These are phyloP conservation scores for Parotocinclus haroldoi DNA, from an alignment of 2,797 vertebrate genomes.

Conservation along the genomic window DNA sequence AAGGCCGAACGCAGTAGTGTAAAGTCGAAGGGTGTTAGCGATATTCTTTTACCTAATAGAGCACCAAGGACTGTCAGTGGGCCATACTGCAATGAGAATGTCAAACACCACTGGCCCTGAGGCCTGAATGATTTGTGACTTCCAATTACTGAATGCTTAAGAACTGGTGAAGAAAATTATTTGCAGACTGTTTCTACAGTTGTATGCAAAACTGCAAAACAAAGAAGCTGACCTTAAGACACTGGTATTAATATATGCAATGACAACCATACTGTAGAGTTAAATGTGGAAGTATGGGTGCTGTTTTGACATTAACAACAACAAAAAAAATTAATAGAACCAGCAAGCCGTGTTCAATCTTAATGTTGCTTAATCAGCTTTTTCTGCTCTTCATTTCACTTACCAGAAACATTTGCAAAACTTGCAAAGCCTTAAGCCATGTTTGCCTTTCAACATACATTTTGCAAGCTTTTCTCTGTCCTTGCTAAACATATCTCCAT, in stretches of 20 bases:
- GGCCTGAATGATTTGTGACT: too few species aligned
- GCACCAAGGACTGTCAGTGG: too few species aligned
- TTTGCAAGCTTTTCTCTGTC: slow-evolving; percentile 8
- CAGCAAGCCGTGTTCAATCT: not conserved
- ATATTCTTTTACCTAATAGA: not conserved
- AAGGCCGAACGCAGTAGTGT: not conserved
- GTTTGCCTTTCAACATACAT: slow-evolving; percentile 7
- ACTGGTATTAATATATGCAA: too few species aligned
- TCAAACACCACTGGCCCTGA: too few species aligned
- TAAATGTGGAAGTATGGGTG: not conserved
- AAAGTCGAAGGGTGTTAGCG: slow-evolving; percentile 13
- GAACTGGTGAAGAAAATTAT: not conserved
- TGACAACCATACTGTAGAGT: not conserved
- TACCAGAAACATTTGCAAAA: slow-evolving; percentile 1
- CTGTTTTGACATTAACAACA: not conserved
- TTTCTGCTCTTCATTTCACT: not conserved
- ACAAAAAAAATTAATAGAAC: slow-evolving; percentile 7
- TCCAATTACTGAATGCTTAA: not conserved
- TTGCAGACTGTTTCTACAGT: slow-evolving; percentile 25
- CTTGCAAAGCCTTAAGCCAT: slow-evolving; percentile 1
- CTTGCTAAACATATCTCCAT: slow-evolving; percentile 3
- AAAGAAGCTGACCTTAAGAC: too few species aligned
- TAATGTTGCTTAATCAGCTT: slow-evolving; percentile 1
- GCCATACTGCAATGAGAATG: too few species aligned
- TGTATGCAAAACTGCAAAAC: too few species aligned